Percentiles rank a stretch among this genome's conserved stretches.
Evolutionary conservation across 2,797 vertebrate genomes (phyloP).

Genomic region (Poecilia gillii): DNA sequence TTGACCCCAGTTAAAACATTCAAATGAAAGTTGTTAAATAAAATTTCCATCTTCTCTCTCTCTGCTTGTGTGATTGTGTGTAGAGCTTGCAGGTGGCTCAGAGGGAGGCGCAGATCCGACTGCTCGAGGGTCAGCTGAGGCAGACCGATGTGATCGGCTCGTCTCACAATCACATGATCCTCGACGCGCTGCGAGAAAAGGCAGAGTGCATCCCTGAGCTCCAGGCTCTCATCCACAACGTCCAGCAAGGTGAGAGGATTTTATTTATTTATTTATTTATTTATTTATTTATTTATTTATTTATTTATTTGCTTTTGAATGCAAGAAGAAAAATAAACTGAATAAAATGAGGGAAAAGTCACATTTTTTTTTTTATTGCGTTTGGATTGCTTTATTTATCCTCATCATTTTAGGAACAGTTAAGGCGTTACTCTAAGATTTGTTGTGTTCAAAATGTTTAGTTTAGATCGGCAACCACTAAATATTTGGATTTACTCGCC

Average conservation of each 20-base stretch:
- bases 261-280: not conserved
- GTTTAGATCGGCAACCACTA: not conserved
- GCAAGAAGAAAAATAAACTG: not conserved
- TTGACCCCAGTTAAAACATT: not conserved
- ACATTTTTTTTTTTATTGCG: not conserved
- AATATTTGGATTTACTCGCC: not conserved
- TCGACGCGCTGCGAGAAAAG: constrained; percentile 91
- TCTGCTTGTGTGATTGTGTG: not conserved
- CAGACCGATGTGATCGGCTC: constrained; percentile 89
- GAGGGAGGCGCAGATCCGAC: constrained; percentile 93
- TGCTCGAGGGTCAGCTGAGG: constrained; percentile 92
- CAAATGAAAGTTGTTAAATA: not conserved
- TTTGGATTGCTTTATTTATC: not conserved
- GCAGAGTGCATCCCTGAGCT: constrained; percentile 92
- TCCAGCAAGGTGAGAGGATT: constrained; percentile 87
- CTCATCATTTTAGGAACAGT: not conserved
- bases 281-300: not conserved
- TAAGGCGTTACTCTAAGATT: not conserved
- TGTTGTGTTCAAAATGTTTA: not conserved
- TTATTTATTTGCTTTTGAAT: not conserved
- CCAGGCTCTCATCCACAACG: constrained; percentile 88
- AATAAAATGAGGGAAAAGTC: not conserved
- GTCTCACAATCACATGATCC: constrained; percentile 91
- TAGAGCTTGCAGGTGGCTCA: constrained; percentile 96
- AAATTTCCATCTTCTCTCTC: not conserved